Conservation (phyloP, 2,113 vertebrate genomes). For the Nothocercus nigrocapillus region DNA sequence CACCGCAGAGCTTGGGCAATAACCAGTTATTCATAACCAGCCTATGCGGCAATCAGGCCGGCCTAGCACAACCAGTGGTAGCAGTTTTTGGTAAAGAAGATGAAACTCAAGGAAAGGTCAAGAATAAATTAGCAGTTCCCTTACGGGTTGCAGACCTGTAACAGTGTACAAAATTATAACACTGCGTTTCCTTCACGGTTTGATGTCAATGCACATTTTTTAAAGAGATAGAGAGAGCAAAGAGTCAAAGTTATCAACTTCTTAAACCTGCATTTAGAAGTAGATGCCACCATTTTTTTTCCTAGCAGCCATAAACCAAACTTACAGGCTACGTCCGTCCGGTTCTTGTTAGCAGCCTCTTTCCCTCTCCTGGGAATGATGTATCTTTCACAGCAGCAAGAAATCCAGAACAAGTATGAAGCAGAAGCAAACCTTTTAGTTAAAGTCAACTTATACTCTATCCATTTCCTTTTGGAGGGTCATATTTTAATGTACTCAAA, state of each 20-base stretch:
- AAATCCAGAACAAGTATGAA: background rate
- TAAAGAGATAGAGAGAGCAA: background rate
- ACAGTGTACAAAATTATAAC: background rate
- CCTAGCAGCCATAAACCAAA: background rate
- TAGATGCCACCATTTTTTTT: background rate
- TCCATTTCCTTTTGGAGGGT: background rate
- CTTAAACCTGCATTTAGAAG: background rate
- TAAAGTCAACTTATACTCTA: background rate
- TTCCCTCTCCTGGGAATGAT: background rate
- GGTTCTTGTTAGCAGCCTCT: background rate
- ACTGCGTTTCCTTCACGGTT: background rate
- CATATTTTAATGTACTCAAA: background rate
- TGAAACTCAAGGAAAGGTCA: background rate
- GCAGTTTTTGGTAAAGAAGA: background rate
- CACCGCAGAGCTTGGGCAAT: background rate
- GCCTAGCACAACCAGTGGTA: background rate
- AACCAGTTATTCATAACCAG: background rate
- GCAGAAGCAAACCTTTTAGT: background rate
- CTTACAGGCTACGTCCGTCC: accelerated
- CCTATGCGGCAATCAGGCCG: background rate
- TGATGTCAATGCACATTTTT: background rate
- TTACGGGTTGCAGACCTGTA: background rate
- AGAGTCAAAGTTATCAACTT: background rate
- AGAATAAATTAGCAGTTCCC: background rate
- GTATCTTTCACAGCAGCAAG: background rate